Conservation (phyloP, 2,888 invertebrate species). For the Plagodis dolabraria region DNA sequence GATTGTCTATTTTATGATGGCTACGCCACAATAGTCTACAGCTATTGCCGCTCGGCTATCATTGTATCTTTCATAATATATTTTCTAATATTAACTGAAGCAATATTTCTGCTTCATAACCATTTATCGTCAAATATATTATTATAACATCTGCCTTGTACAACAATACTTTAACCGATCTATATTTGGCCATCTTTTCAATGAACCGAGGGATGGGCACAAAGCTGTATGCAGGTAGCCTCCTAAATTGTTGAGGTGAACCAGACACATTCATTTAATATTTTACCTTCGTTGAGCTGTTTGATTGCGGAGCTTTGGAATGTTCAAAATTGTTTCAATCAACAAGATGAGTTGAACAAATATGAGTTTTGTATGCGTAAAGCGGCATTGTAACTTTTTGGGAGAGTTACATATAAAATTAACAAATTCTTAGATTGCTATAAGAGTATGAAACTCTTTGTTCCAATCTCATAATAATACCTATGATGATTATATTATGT, state of each 20-base stretch:
- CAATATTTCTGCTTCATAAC: slow-evolving; percentile 28
- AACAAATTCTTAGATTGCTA: too few species aligned
- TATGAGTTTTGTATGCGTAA: too few species aligned
- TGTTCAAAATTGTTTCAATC: background rate
- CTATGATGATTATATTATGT: too few species aligned
- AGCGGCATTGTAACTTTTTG: too few species aligned
- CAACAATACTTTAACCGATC: slow-evolving; percentile 46
- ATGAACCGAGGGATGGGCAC: slow-evolving; percentile 37
- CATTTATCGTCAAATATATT: slow-evolving; percentile 37
- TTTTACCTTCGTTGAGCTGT: slow-evolving; percentile 21
- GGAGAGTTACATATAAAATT: too few species aligned
- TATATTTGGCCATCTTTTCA: slow-evolving; percentile 42
- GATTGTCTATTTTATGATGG: too few species aligned
- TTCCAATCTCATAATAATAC: too few species aligned
- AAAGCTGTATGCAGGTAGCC: slow-evolving; percentile 36
- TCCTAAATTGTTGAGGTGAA: slow-evolving; percentile 32
- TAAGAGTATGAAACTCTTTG: too few species aligned
- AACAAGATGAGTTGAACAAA: background rate
- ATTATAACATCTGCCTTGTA: slow-evolving; percentile 46
- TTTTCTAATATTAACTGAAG: slow-evolving; percentile 4
- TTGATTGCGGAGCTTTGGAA: slow-evolving; percentile 2
- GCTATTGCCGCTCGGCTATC: too few species aligned
- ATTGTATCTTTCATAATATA: background rate
- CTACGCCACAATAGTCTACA: too few species aligned
- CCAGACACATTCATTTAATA: slow-evolving; percentile 25